Evolutionary conservation across 2,113 vertebrate species (phyloP), one percentile per base, ranked within the genome.

Genomic region (Tricholaema leucomelas): DNA sequence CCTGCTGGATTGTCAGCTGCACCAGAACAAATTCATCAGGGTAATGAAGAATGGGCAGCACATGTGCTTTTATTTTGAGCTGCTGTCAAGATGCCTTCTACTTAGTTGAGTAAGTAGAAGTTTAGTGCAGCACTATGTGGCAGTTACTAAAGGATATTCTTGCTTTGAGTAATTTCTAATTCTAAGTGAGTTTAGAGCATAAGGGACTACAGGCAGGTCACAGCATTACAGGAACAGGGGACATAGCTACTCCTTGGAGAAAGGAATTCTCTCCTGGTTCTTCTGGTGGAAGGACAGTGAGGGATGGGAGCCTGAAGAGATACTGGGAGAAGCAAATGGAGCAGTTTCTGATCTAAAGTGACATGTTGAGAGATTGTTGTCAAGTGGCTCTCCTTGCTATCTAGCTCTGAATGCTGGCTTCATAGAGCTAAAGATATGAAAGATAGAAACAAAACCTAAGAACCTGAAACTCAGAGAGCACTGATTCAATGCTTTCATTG

Each of bases 401-500:
- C 84, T 18, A 65, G 2, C 56, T 87, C 20, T 55, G 71, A 91
- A 64, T 25, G 54, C 58, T 64, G 79, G 60, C 44, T 81, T 92
- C 55, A 69, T 31, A 81, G 84, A 65, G 35, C 44, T 84, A 33
- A 35, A 72, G 54, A 75, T 75, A 64, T 2, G 61, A 90, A 82
- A 83, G 40, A 24, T 4, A 27, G 36, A 84, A 92, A 36, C 25
- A 52, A 61, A 48, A 70, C 4, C 23, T 9, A 35, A 60, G 42
- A 35, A 36, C 81, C 42, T 75, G 74, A 81, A 88, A 55, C 66
- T 65, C 4, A 12, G n/a, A 85, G 55, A 58, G 66, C 63, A 81
- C 35, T 72, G 72, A 72, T 81, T 85, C n/a, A 69, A 6, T 72
- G 70, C 38, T 84, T 64, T 94, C 71, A n/a, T 87, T 95, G 95